Conservation (phyloP, 2,888 invertebrate species). For the Spilarctia lutea region DNA sequence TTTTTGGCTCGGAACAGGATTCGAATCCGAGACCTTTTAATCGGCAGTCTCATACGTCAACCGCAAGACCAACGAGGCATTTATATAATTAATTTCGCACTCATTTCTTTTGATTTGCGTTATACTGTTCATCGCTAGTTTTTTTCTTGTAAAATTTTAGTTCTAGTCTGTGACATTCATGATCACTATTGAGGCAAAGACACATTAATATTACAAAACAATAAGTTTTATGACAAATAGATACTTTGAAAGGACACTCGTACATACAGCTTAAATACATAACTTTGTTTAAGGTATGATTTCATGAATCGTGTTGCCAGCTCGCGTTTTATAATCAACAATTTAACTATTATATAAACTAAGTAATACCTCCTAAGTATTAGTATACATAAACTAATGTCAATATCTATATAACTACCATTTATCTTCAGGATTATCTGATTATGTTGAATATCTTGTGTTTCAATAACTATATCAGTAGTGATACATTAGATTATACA, state of each 20-base stretch:
- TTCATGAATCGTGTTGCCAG: neutral
- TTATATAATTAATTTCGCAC: too few relatives aligned
- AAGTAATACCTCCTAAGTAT: neutral
- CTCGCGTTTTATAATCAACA: neutral
- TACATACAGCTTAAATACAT: neutral
- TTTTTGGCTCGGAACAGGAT: too few relatives aligned
- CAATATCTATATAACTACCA: neutral
- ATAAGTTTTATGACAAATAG: neutral
- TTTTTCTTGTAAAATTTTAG: too few relatives aligned
- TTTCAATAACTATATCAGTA: slow-evolving; percentile 2
- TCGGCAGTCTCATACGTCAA: too few relatives aligned
- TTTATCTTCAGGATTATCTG: neutral
- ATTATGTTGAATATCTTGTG: neutral
- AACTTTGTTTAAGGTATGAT: neutral
- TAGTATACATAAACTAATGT: neutral
- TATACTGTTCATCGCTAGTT: too few relatives aligned
- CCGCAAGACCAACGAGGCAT: too few relatives aligned
- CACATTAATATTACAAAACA: neutral
- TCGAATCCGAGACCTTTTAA: too few relatives aligned
- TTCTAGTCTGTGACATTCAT: neutral
- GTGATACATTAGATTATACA: neutral
- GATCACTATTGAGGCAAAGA: neutral
- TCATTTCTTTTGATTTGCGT: too few relatives aligned
- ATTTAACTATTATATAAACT: neutral
- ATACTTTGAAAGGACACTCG: neutral